A percentile compares a stretch with the other conserved stretches of the same genome.
Conservation (phyloP, 1,140 invertebrate genomes). For the Zaprionus africanus region DNA sequence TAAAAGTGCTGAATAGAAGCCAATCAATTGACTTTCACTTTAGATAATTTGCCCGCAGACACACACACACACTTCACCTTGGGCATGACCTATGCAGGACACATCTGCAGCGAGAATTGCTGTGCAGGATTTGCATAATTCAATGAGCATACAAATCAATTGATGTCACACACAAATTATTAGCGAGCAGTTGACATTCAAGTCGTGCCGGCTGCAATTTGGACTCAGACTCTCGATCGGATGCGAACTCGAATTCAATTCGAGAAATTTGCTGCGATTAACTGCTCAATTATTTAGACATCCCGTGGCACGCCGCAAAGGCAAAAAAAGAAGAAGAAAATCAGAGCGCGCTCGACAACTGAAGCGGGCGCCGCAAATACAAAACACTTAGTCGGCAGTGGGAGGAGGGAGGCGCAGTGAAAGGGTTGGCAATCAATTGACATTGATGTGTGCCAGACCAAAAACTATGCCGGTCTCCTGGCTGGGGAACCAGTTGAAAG, state of each 20-base stretch:
- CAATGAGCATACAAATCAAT: slow-evolving; percentile 76
- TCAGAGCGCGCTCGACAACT: slow-evolving; percentile 59
- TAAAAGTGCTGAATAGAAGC: slow-evolving; percentile 59
- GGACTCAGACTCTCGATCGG: neutral
- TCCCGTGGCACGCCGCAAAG: slow-evolving; percentile 56
- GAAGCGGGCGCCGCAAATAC: slow-evolving; percentile 44
- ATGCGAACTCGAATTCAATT: slow-evolving; percentile 57
- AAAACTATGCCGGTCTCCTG: slow-evolving; percentile 69
- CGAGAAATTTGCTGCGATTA: slow-evolving; percentile 81
- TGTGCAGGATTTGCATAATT: slow-evolving; percentile 74
- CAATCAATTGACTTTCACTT: slow-evolving; percentile 75
- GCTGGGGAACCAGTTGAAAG: slow-evolving; percentile 21
- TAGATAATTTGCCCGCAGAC: slow-evolving; percentile 49
- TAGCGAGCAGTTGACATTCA: slow-evolving; percentile 20
- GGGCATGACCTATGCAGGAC: slow-evolving; percentile 27
- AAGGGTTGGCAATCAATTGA: slow-evolving; percentile 81
- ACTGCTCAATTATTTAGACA: slow-evolving; percentile 81
- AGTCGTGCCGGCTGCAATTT: slow-evolving; percentile 15
- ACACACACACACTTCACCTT: slow-evolving; percentile 16
- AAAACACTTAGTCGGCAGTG: slow-evolving; percentile 66
- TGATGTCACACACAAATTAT: slow-evolving; percentile 63
- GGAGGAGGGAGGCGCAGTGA: neutral
- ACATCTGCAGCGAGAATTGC: slow-evolving; percentile 66
- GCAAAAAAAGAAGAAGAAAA: slow-evolving; percentile 39
- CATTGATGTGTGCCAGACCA: slow-evolving; percentile 80